A percentile compares a stretch with the other conserved stretches of the same genome.
Evolutionary conservation across 2,113 vertebrate species (phyloP).

Genomic region (Thalassarche chlororhynchos): DNA sequence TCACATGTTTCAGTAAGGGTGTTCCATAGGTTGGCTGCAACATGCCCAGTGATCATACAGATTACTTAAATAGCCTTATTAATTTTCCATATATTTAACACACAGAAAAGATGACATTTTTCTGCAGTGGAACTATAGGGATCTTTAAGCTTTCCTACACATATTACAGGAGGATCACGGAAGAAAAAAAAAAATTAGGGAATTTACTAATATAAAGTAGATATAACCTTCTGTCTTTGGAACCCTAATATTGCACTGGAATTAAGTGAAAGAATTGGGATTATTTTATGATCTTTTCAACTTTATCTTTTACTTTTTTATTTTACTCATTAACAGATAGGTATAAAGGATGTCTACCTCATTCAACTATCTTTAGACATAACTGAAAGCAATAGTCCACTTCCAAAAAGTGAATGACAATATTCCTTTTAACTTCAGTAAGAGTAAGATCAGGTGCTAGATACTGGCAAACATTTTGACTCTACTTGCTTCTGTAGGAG

Average conservation of each 20-base stretch:
- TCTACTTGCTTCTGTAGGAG: background rate
- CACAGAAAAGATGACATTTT: background rate
- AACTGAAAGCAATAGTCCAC: background rate
- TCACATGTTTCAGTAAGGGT: fast-evolving
- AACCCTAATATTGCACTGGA: background rate
- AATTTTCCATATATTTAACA: background rate
- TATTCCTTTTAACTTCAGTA: background rate
- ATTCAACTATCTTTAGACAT: background rate
- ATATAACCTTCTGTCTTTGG: background rate
- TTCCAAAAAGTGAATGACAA: background rate
- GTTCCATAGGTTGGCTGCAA: background rate
- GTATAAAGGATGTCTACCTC: background rate
- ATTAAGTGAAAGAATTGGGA: background rate
- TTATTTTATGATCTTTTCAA: background rate
- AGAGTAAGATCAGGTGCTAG: background rate
- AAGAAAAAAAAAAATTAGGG: background rate
- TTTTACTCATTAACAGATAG: background rate
- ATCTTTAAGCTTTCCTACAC: background rate
- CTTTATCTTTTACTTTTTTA: background rate
- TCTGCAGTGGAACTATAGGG: background rate
- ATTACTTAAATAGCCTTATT: background rate
- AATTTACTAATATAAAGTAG: background rate
- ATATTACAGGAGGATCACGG: background rate
- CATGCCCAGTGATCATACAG: background rate
- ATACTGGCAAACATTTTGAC: background rate